phyloP scores from a whole-genome alignment of 2,797 vertebrate species.

The Spea hammondii region DNA sequence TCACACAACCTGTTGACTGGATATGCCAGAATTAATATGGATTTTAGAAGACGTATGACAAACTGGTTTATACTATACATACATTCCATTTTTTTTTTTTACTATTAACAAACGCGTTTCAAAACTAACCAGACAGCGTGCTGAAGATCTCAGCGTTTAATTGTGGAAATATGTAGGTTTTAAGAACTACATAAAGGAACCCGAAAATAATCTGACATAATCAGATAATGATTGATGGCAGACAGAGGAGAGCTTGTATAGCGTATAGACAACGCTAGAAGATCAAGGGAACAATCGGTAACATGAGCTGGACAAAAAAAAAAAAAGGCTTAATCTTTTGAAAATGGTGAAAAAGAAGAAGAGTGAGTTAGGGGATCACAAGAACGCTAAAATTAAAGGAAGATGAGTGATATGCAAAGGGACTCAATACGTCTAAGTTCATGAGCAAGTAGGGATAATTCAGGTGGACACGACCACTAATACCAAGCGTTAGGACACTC shows the following conservation, averaged over 20 bases:
- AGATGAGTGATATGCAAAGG: conserved; percentile 46
- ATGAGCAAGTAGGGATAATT: conserved; percentile 17
- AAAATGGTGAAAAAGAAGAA: conserved; percentile 37
- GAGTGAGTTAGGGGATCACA: conserved; percentile 28
- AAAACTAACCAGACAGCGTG: neutral
- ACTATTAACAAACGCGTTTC: neutral
- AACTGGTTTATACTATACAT: neutral
- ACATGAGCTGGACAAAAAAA: conserved; percentile 44
- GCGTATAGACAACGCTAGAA: conserved; percentile 8
- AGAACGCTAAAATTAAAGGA: conserved; percentile 38
- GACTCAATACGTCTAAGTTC: conserved; percentile 10
- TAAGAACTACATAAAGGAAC: neutral
- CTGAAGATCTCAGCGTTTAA: neutral
- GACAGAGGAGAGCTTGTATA: conserved; percentile 45
- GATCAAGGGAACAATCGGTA: conserved; percentile 48
- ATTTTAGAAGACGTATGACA: too few relatives aligned
- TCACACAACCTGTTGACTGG: conserved; percentile 13
- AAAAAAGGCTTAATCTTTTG: conserved; percentile 27
- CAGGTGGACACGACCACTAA: neutral
- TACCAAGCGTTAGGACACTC: too few relatives aligned
- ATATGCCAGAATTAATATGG: too few relatives aligned
- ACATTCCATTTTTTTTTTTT: neutral
- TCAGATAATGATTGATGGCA: conserved; percentile 44
- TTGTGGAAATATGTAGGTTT: neutral
- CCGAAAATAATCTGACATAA: conserved; percentile 35